Conservation (phyloP, 2,113 vertebrate genomes). For the Cromileptes altivelis region DNA sequence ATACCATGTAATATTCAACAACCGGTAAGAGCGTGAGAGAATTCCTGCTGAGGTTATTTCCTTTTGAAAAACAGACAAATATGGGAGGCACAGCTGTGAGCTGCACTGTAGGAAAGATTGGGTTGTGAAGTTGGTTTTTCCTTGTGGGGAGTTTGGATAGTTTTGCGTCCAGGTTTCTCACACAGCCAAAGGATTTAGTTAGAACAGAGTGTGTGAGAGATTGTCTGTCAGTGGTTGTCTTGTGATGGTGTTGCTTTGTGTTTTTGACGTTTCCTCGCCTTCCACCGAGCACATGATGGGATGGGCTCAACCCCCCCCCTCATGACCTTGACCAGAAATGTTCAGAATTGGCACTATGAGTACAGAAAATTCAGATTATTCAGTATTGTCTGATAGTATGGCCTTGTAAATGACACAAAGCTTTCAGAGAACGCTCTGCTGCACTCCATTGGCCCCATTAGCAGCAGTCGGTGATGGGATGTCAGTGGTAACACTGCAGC, state of each 20-base stretch:
- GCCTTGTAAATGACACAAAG: constrained; percentile 37
- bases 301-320: not conserved
- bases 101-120: not conserved
- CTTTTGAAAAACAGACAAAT: not conserved
- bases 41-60: not conserved
- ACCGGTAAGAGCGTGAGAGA: not conserved
- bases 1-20: not conserved
- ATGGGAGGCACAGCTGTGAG: not conserved
- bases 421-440: constrained; percentile 16
- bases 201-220: not conserved
- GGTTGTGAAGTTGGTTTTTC: not conserved
- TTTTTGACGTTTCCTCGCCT: not conserved
- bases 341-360: not conserved
- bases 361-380: constrained; percentile 10
- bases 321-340: constrained; percentile 10
- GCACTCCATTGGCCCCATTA: constrained; percentile 40
- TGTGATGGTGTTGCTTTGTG: not conserved
- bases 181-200: not conserved
- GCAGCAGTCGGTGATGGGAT: constrained; percentile 35
- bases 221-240: not conserved
- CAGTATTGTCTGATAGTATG: not conserved
- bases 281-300: not conserved
- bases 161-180: not conserved
- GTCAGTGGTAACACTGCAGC: constrained; percentile 34
- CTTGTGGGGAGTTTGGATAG: not conserved